Evolutionary conservation across 1,140 invertebrate genomes (phyloP).

Genomic region (Zaprionus ornatus): DNA sequence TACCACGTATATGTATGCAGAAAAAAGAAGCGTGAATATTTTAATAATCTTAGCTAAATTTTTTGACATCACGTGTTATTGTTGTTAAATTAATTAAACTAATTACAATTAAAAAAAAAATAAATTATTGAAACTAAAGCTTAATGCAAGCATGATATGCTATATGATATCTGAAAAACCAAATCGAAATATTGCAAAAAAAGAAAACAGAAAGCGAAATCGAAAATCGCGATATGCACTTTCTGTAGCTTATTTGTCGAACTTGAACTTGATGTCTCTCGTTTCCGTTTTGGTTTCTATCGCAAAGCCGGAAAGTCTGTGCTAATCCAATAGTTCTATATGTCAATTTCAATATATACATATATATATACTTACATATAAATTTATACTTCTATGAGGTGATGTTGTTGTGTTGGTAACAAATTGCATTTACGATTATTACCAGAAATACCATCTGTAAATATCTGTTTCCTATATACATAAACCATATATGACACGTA

Average conservation of each 20-base stretch:
- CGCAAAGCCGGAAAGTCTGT: background rate
- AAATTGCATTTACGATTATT: conserved; percentile 39
- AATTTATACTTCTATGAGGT: conserved; percentile 5
- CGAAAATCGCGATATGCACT: conserved; percentile 18
- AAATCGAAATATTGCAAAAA: conserved; percentile 18
- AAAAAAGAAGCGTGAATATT: conserved; percentile 47
- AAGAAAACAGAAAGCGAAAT: conserved; percentile 8
- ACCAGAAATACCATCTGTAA: conserved; percentile 22
- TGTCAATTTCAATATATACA: conserved; percentile 34
- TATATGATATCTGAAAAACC: conserved; percentile 1
- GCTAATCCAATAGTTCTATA: conserved; percentile 22
- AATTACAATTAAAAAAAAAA: conserved; percentile 35
- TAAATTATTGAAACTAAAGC: conserved; percentile 25
- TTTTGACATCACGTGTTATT: conserved; percentile 78
- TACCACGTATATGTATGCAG: conserved; percentile 10
- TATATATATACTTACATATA: background rate
- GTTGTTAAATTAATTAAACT: conserved; percentile 68
- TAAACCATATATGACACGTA: conserved; percentile 6
- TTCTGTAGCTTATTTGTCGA: conserved; percentile 26
- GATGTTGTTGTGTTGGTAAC: conserved; percentile 33
- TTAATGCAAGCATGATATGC: conserved; percentile 17
- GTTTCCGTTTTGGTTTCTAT: conserved; percentile 12
- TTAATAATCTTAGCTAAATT: conserved; percentile 73
- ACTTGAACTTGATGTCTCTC: conserved; percentile 9
- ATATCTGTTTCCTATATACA: conserved; percentile 25